Percentiles rank a stretch among this genome's conserved stretches.
phyloP scores from a whole-genome alignment of 2,113 vertebrate species.

The Labrus mixtus region DNA sequence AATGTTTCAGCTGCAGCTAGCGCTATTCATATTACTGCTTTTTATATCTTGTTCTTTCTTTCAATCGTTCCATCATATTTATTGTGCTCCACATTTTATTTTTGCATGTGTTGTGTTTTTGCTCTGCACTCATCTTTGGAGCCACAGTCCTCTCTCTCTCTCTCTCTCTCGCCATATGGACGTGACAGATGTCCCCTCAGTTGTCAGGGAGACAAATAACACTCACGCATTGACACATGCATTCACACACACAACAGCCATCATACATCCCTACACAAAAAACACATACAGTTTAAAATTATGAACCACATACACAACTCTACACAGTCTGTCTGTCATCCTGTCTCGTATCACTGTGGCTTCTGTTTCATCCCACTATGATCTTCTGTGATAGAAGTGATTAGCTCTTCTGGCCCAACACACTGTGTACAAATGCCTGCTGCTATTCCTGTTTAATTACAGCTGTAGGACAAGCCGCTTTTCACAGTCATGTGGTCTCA shows the following conservation, averaged over 20 bases:
- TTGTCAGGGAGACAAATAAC: constrained; percentile 63
- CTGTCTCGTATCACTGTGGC: not conserved
- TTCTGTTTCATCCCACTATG: constrained; percentile 20
- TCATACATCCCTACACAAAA: constrained; percentile 7
- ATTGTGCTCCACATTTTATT: constrained; percentile 14
- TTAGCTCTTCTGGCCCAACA: not conserved
- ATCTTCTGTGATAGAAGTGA: constrained; percentile 25
- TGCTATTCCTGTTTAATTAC: constrained; percentile 13
- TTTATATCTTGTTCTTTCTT: not conserved
- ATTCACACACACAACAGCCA: constrained; percentile 30
- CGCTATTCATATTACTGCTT: too few species aligned
- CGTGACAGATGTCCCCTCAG: constrained; percentile 72
- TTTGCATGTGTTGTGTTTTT: not conserved
- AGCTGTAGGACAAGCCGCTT: not conserved
- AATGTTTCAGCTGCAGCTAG: too few species aligned
- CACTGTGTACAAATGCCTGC: constrained; percentile 22
- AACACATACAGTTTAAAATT: not conserved
- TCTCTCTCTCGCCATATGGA: constrained; percentile 65
- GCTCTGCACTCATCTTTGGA: constrained; percentile 5
- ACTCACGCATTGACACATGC: constrained; percentile 38
- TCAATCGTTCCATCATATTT: not conserved
- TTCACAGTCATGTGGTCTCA: constrained; percentile 17
- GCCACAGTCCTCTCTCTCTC: constrained; percentile 26
- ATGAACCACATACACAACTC: constrained; percentile 13
- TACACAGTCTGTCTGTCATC: not conserved